phyloP scores from a whole-genome alignment of 2,113 vertebrate genomes.

The Chlamydotis undulata region DNA sequence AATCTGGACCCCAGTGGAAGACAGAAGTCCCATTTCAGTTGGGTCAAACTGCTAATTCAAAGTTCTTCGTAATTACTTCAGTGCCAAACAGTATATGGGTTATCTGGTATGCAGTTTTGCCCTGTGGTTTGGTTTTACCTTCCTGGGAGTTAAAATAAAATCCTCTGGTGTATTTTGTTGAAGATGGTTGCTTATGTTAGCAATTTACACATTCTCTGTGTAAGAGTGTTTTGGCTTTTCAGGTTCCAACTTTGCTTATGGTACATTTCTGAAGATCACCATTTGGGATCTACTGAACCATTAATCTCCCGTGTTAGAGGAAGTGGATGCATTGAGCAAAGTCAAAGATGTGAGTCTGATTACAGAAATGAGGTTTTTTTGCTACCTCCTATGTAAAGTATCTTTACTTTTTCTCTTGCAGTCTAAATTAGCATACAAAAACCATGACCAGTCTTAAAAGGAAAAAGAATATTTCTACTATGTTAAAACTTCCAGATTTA shows the following conservation, averaged over 20 bases:
- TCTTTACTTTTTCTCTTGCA: background rate
- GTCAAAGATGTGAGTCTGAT: background rate
- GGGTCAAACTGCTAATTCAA: background rate
- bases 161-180: background rate
- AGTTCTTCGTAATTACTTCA: background rate
- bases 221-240: background rate
- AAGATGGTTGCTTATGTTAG: background rate
- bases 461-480: background rate
- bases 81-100: background rate
- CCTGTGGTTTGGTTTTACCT: background rate
- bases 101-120: background rate
- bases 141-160: background rate
- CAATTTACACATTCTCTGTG: background rate
- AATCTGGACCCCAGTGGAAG: background rate
- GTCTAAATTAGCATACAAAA: background rate
- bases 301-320: background rate
- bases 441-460: background rate
- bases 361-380: background rate
- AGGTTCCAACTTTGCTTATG: background rate
- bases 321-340: background rate
- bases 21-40: background rate
- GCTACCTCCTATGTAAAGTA: background rate
- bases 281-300: background rate
- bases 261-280: background rate
- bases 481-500: background rate